Base-by-base conservation (phyloP, 2,888 invertebrate genomes). In the Cremastinae sp. region DNA sequence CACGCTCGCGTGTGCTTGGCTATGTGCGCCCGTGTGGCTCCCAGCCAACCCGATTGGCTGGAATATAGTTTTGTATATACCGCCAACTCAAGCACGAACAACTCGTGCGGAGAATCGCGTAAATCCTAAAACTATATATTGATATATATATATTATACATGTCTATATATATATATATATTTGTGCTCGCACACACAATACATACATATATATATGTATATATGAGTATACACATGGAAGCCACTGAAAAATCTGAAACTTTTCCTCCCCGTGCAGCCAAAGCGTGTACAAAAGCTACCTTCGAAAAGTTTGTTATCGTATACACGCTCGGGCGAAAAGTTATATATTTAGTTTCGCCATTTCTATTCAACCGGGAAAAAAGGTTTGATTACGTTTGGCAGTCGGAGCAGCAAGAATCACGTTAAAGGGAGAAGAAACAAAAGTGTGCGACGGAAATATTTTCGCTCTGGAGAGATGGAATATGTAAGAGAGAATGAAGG, bases 21-120 rank as follows among this genome's bases (percentile, higher is more conserved):
- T 58, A 36, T 56, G 9, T 34, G 12, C 34, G 20, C 18, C 36
- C 5, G 28, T 54, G 56, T 72, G 71, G 71, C 71, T 72, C 34
- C 45, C 10, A 54, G 71, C 71, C 71, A 72, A 72, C 18, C 16
- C 56, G n/a, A 72, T 49, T 54, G 41, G 71, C 8, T 18, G 36
- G 18, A 12, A 51, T 36, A 16, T 36, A 51, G 10, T 51, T 51
- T 64, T 14, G 28, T 61, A 20, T 61, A 45, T 61, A 58, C 2
- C 10, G 58, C 20, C 22, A 22, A 49, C 56, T 58, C 20, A 18
- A 68, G 36, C 22, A 58, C 45, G 28, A 47, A 58, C 38, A 62
- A 54, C 47, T 54, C 38, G 34, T 28, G 45, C 28, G 45, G 12
- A 14, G 10, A 54, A 64, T 64, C 56, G 54, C 34, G 38, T 64